These are phyloP conservation scores for Mohoua ochrocephala DNA, from an alignment of 2,113 vertebrate species.

Conservation along the genomic window DNA sequence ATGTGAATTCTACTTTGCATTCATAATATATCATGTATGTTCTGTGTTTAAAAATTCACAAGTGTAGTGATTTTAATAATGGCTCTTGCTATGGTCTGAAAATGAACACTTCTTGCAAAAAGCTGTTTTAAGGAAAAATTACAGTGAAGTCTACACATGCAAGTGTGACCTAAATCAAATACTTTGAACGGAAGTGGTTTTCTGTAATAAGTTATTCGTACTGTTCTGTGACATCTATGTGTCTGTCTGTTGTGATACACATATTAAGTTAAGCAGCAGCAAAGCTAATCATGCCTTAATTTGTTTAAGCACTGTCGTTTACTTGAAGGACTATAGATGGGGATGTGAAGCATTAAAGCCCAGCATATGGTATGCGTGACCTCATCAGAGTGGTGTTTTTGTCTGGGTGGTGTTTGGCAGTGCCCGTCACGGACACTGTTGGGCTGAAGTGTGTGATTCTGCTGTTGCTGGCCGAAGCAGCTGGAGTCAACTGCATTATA, in stretches of 20 bases:
- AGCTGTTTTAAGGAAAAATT: not conserved
- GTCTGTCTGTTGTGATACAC: not conserved
- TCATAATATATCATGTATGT: not conserved
- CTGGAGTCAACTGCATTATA: not conserved
- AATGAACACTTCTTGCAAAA: not conserved
- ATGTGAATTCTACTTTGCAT: not conserved
- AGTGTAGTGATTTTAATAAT: not conserved
- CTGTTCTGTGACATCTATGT: not conserved
- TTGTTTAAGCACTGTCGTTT: not conserved
- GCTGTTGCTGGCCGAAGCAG: not conserved
- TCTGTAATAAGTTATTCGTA: not conserved
- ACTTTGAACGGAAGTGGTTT: not conserved
- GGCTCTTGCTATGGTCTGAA: not conserved
- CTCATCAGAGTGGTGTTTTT: slow-evolving; percentile 26
- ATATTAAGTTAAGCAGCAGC: not conserved
- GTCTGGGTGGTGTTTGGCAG: slow-evolving; percentile 13
- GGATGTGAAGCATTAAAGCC: not conserved
- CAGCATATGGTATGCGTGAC: not conserved
- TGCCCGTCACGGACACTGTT: not conserved
- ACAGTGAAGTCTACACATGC: not conserved
- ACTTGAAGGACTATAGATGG: not conserved
- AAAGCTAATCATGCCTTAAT: not conserved
- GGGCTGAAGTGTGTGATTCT: not conserved
- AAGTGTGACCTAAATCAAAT: not conserved
- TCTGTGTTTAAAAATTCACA: not conserved